Conservation (phyloP, 2,797 vertebrate species). For the Erpetoichthys calabaricus region DNA sequence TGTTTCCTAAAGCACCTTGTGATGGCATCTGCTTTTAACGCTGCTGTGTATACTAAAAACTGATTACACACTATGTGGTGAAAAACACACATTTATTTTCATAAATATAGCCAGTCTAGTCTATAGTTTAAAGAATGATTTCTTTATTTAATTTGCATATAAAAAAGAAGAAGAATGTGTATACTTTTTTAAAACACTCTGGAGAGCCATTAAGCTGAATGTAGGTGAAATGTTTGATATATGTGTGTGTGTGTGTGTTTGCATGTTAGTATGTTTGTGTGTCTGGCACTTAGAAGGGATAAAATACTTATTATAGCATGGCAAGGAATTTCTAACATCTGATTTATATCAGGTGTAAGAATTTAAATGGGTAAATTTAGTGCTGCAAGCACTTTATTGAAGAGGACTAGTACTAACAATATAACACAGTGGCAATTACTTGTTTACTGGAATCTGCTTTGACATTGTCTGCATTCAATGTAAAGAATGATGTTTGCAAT, state of each 20-base stretch:
- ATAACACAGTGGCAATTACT: slow-evolving; percentile 39
- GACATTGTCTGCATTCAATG: slow-evolving; percentile 33
- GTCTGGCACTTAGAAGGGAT: slow-evolving; percentile 19
- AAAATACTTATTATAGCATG: slow-evolving; percentile 42
- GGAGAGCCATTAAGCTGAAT: slow-evolving; percentile 30
- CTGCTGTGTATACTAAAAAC: too few species aligned
- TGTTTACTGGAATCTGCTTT: slow-evolving; percentile 31
- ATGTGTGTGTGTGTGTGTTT: slow-evolving; percentile 12
- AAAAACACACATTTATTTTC: too few species aligned
- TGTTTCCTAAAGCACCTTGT: too few species aligned
- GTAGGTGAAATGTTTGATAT: slow-evolving; percentile 46
- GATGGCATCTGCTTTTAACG: too few species aligned
- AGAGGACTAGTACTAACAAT: slow-evolving; percentile 35
- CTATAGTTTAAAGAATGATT: too few species aligned
- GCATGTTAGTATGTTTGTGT: too few species aligned
- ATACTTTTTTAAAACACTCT: too few species aligned
- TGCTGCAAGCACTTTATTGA: slow-evolving; percentile 43
- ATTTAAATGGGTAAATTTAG: slow-evolving; percentile 40
- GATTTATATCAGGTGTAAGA: slow-evolving; percentile 55
- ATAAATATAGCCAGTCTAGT: too few species aligned
- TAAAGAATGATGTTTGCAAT: slow-evolving; percentile 37
- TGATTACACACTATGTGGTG: too few species aligned
- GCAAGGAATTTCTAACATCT: slow-evolving; percentile 48
- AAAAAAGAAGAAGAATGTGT: too few species aligned
- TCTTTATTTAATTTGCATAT: too few species aligned